phyloP scores from a whole-genome alignment of 2,113 vertebrate genomes.

The Benitochromis conjunctus region DNA sequence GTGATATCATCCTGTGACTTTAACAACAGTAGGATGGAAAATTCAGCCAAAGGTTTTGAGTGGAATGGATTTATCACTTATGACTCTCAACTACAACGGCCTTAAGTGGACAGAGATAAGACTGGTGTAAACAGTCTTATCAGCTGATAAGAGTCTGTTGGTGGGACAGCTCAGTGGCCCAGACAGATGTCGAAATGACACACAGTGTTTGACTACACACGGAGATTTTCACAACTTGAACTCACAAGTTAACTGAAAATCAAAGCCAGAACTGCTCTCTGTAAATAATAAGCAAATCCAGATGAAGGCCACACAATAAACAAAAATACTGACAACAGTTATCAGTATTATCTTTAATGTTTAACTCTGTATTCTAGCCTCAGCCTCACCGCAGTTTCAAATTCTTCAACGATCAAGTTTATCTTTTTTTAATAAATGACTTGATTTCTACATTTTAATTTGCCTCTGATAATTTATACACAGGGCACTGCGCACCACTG shows the following conservation, averaged over 20 bases:
- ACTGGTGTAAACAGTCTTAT: constrained; percentile 44
- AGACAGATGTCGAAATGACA: constrained; percentile 41
- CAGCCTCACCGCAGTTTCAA: not conserved
- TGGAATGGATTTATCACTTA: constrained; percentile 37
- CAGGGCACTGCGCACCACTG: not conserved
- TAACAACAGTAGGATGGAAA: not conserved
- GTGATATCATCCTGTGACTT: not conserved
- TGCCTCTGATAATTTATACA: not conserved
- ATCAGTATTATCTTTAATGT: not conserved
- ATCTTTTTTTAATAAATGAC: not conserved
- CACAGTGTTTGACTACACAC: constrained; percentile 5
- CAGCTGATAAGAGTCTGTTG: constrained; percentile 34
- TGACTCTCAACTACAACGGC: constrained; percentile 36
- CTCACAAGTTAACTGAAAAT: not conserved
- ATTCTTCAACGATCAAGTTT: not conserved
- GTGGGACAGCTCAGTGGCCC: constrained; percentile 20
- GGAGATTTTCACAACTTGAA: constrained; percentile 6
- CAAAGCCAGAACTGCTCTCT: not conserved
- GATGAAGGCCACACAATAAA: not conserved
- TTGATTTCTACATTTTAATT: not conserved
- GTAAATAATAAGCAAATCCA: not conserved
- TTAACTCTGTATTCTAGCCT: not conserved
- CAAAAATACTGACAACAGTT: not conserved
- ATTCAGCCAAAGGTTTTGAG: constrained; percentile 2
- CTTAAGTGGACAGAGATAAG: constrained; percentile 51